Base-by-base conservation (phyloP, 2,113 vertebrate genomes). In the Lophochroa leadbeateri region DNA sequence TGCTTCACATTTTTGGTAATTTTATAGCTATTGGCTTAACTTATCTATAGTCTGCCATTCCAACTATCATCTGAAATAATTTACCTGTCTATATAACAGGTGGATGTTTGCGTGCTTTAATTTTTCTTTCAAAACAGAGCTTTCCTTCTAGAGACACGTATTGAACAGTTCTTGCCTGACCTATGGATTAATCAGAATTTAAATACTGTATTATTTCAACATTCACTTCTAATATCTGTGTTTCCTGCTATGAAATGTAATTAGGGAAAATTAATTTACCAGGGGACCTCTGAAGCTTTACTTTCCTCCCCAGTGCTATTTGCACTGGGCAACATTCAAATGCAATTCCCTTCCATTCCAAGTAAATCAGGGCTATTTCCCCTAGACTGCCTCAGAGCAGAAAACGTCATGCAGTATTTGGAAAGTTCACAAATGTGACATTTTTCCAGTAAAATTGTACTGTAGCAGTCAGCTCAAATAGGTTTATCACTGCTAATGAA, bases 181-280 rank as follows among this genome's bases (percentile, higher is more conserved):
- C 71, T 74, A 93, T 29, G 53, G 90, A 94, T 94, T 93, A 94
- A 92, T 88, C 85, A 93, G 82, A 93, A 95, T 94, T 78, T 93
- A 95, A 93, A 94, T 88, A 83, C 55, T 83, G 27, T 67, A 88
- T 88, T 93, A 93, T 93, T 96, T 95, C 85, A 96, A 83, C 68
- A 88, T 43, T 55, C 79, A 88, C 43, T 90, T 92, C 85, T 93
- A 93, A 92, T 93, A 93, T 86, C 77, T 88, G 71, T 92, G 64
- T 94, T 93, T 96, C 68, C 90, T 96, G 85, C 75, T 90, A 93
- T 61, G 85, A 94, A 92, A 96, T 81, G 71, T 31, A 94, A 93
- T 95, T 88, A 96, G 80, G 82, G 72, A 81, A 92, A 93, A 90
- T 84, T 92, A 94, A 96, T 95, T 92, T 96, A 84, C 57, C 68